These are phyloP conservation scores for Actinostola sp. DNA, from an alignment of 92 coral and sea anemone species.

Conservation along the genomic window DNA sequence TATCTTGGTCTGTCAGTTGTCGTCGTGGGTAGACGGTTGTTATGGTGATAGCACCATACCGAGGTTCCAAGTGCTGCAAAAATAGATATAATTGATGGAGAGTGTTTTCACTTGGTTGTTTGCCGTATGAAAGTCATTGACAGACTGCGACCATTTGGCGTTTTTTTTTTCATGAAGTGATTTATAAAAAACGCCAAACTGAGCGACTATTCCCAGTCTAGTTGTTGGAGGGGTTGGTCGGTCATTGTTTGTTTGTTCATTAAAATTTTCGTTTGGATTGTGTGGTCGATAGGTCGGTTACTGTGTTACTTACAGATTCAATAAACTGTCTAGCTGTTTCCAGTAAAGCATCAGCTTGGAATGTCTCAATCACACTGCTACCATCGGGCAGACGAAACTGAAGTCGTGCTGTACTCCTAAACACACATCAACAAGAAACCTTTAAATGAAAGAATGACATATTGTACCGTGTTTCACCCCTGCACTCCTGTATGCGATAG, in stretches of 20 bases:
- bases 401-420: constrained; percentile 68
- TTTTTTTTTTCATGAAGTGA: too few species aligned
- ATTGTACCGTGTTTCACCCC: too few species aligned
- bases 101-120: not conserved
- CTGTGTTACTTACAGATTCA: constrained; percentile 62
- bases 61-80: constrained; percentile 44
- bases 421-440: too few species aligned
- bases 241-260: too few species aligned
- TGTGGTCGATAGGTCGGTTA: not conserved
- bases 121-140: too few species aligned
- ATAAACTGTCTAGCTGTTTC: constrained; percentile 83
- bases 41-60: constrained; percentile 40
- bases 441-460: too few species aligned
- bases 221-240: too few species aligned
- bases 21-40: constrained; percentile 89
- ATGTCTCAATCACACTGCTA: constrained; percentile 73
- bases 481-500: too few species aligned
- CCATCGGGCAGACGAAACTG: constrained; percentile 99
- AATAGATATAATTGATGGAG: not conserved
- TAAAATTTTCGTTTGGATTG: too few species aligned
- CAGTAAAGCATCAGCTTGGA: constrained; percentile 75
- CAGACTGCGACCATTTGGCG: too few species aligned
- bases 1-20: constrained; percentile 80
- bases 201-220: too few species aligned
- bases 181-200: too few species aligned